Base-by-base conservation (phyloP, 1,140 invertebrate species). In the Ruditapes philippinarum region DNA sequence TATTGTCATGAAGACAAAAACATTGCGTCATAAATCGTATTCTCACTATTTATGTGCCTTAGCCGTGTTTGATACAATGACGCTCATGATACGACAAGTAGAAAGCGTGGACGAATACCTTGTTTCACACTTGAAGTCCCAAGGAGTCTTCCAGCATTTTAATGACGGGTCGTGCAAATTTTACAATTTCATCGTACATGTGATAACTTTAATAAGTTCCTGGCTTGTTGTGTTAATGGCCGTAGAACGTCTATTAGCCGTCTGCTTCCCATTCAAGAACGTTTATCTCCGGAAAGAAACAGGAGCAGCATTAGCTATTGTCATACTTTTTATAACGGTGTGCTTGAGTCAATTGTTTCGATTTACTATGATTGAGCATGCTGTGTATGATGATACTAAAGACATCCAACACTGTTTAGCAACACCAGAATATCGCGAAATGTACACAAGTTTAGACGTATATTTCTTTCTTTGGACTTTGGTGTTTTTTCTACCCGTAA, bases 201-300 rank as follows among this genome's bases (percentile, higher is more conserved):
- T 94, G n/a, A 89, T 89, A 33, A 92, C 92, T 78, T 78, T 95
- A n/a, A 93, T 95, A n/a, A n/a, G n/a, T n/a, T n/a, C n/a, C n/a
- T n/a, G n/a, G n/a, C n/a, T n/a, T n/a, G n/a, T n/a, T n/a, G 93
- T 94, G n/a, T 87, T 82, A 38, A 93, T 95, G 92, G 92, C 94
- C 1, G 25, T 93, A n/a, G 94, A 95, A 73, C 85, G 94, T 38
- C 40, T 94, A 22, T 82, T 93, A 19, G 94, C 93, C 12, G 92
- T 95, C 11, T 91, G 82, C 88, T 90, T 92, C 60, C 94, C 94
- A 14, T 92, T 95, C 78, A 89, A 91, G 78, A 91, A 90, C 54
- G 80, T 90, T 81, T 62, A 76, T 19, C 82, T 93, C 84, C 92
- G 91, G 81, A 89, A 86, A 4, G 88, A 91, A 79, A 60, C 74